Evolutionary conservation across 2,797 vertebrate genomes (phyloP), one percentile per base, ranked within the genome.

Genomic region (Valencia hispanica): DNA sequence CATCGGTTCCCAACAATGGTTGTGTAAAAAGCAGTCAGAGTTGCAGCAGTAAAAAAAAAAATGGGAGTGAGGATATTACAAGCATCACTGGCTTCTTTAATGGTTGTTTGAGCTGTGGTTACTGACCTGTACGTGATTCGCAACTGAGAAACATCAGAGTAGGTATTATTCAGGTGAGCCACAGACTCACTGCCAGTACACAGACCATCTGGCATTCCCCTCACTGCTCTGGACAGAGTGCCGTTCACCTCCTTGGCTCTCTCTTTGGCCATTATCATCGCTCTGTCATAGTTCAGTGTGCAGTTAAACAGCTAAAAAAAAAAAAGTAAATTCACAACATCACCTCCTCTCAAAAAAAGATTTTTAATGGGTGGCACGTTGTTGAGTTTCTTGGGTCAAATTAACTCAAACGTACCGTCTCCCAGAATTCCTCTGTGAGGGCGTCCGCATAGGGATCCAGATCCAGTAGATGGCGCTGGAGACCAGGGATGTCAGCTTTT

Each of bases 381-480:
- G 36, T 39, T 30, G 22, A 63, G 47, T 7, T 63, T 47, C 27
- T 57, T 27, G 11, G 25, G 7, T 30, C 57, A 65, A 12, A 32
- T n/a, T n/a, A 18, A 39, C 25, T 77, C 41, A 68, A 74, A 89
- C 88, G 7, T 41, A 94, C 96, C 7, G 79, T 94, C 84, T 96
- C 94, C 96, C 96, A 97, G 91, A 97, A 97, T 83, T 96, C 95
- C 79, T 96, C 95, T 0, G 95, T 95, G 79, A 97, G 90, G 0
- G 77, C 5, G 73, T 97, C 94, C 55, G 89, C 84, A 53, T 94
- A 96, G 0, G 96, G 96, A 80, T 96, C 94, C 15, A 97, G 32
- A 2, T 92, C 79, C 55, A 95, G 85, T 25, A 97, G 95, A 82
- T 96, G 93, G 12, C 84, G 39, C 77, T 87, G 84, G 72, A 97